A percentile compares a stretch with the other conserved stretches of the same genome.
Evolutionary conservation across 1,140 invertebrate genomes (phyloP).

Genomic region (Oryctes rhinoceros): DNA sequence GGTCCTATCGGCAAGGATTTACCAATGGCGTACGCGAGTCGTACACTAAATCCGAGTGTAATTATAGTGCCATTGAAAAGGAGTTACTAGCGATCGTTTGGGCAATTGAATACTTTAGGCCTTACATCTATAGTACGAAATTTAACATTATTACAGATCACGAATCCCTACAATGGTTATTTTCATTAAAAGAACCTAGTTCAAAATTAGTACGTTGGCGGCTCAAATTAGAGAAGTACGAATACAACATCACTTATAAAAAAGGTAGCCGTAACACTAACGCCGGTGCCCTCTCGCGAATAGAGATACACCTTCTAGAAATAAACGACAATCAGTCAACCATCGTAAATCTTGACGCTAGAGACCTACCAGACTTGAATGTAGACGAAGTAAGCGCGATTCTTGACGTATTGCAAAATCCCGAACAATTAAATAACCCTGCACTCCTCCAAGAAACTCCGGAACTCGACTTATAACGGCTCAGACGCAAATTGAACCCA

Average conservation of each 20-base stretch:
- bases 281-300: constrained; percentile 47
- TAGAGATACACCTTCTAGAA: constrained; percentile 29
- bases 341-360: background rate
- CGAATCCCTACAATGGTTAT: constrained; percentile 28
- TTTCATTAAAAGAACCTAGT: constrained; percentile 46
- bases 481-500: background rate
- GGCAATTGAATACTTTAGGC: constrained; percentile 46
- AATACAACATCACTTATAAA: constrained; percentile 48
- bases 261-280: constrained; percentile 47
- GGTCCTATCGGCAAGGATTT: constrained; percentile 49
- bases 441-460: background rate
- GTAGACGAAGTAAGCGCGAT: too few species aligned
- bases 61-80: constrained; percentile 60
- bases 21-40: constrained; percentile 53
- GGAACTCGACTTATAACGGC: background rate
- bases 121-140: constrained; percentile 48
- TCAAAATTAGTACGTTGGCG: constrained; percentile 65
- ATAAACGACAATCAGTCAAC: background rate
- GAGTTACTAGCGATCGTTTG: constrained; percentile 49
- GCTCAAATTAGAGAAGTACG: constrained; percentile 51
- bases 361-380: background rate
- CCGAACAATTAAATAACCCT: background rate
- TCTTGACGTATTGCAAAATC: background rate
- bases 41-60: constrained; percentile 51
- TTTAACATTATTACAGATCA: constrained; percentile 46